Base-by-base conservation (phyloP, 1,140 invertebrate genomes). In the Trichonephila clavipes region DNA sequence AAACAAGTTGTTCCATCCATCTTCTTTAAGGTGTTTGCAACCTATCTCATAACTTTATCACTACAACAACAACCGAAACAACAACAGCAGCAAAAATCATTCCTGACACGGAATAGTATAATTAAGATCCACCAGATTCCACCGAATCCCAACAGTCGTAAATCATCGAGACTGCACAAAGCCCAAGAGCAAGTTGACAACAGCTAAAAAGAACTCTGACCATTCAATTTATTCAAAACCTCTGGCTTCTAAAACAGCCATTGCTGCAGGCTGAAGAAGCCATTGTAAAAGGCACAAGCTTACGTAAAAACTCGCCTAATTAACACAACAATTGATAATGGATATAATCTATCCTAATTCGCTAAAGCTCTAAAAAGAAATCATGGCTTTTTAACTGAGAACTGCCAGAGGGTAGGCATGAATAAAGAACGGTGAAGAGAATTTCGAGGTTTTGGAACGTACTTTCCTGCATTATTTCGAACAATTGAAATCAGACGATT, bases 311-410 rank as follows among this genome's bases (percentile, higher is more conserved):
- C 64, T 58, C 19, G 61, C 64, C 28, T 89, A 89, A 89, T 89
- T 89, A 89, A 72, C 58, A 62, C 66, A 72, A 69, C 87, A 89
- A 72, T 89, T 89, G 87, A 72, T 89, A 89, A 89, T 69, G 62
- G 87, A 24, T 12, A 18, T 77, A 77, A 77, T 77, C 72, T 77
- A 40, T 14, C 18, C 72, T 28, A 40, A 18, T 77, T 77, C 72
- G 72, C 28, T 34, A 40, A 40, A 34, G 7, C 72, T 77, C 72
- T 77, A 16, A 77, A 24, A 24, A 77, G 28, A 28, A 77, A 28
- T 77, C 72, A 77, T 16, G 72, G 34, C 19, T 19, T 51, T 51
- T 51, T 77, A 16, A 77, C 24, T 34, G 14, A 34, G 34, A 19
- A 18, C 4, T 24, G 59, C 85, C 85, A 34, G n/a, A 28, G 85